These are phyloP conservation scores for Elysia crispata DNA, from an alignment of 2,888 invertebrate species.

Conservation along the genomic window DNA sequence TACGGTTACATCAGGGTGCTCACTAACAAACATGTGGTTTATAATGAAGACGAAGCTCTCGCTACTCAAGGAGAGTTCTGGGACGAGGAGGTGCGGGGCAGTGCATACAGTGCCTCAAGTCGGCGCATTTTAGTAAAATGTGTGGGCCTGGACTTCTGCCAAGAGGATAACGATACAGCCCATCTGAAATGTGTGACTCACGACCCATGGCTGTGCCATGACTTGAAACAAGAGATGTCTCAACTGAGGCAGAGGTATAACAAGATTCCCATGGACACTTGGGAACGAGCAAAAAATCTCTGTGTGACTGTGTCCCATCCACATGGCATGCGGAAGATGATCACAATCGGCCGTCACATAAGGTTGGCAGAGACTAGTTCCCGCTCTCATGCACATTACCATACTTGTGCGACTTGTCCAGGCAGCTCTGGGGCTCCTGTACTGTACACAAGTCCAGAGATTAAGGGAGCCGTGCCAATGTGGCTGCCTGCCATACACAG, in stretches of 20 bases:
- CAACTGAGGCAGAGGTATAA: background rate
- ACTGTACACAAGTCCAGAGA: constrained; percentile 1
- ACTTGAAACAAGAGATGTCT: background rate
- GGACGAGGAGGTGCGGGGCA: background rate
- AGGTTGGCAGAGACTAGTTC: background rate
- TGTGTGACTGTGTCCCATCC: constrained; percentile 38
- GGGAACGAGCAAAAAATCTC: constrained; percentile 5
- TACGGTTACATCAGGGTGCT: constrained; percentile 38
- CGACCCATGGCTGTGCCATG: constrained; percentile 20
- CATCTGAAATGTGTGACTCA: constrained; percentile 31
- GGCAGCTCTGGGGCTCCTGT: constrained; percentile 42
- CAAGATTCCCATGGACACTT: constrained; percentile 19
- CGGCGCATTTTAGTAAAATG: background rate
- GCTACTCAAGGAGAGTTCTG: constrained; percentile 27
- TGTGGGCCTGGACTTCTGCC: constrained; percentile 27
- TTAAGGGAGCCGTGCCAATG: constrained; percentile 23
- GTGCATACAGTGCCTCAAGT: background rate
- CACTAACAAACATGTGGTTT: constrained; percentile 38
- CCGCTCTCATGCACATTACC: constrained; percentile 29
- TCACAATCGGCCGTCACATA: constrained; percentile 30
- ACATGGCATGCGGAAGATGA: constrained; percentile 28
- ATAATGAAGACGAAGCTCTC: constrained; percentile 6
- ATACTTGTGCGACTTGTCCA: constrained; percentile 27
- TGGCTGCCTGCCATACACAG: constrained; percentile 38
- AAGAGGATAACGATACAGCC: constrained; percentile 31